Evolutionary conservation across 2,113 vertebrate species (phyloP).

Genomic region (Melanerpes aurifrons): DNA sequence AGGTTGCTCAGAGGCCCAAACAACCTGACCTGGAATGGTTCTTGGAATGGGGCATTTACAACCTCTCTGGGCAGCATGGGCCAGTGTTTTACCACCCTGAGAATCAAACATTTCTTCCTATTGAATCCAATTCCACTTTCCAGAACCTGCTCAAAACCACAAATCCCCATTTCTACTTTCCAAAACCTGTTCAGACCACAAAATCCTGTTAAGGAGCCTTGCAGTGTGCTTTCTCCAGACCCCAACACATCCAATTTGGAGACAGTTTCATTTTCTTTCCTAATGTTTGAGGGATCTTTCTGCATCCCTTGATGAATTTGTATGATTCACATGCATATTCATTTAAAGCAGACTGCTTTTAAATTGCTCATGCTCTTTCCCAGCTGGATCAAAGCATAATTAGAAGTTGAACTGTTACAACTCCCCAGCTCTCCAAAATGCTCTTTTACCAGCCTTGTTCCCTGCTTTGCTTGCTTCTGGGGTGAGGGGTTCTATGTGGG

Average conservation of each 20-base stretch:
- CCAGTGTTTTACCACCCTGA: neutral
- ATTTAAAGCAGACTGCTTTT: neutral
- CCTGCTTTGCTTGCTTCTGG: neutral
- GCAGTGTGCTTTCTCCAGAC: neutral
- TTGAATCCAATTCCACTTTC: neutral
- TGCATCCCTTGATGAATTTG: neutral
- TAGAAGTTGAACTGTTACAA: neutral
- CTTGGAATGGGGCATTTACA: neutral
- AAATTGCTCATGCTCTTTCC: neutral
- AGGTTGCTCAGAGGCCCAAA: neutral
- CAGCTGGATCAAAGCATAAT: neutral
- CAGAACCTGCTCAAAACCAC: neutral
- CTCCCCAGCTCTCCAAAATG: neutral
- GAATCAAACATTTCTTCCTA: neutral
- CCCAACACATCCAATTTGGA: neutral
- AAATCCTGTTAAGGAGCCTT: neutral
- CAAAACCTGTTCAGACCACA: neutral
- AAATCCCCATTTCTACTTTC: neutral
- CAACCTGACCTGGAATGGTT: no score
- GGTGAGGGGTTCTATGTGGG: neutral
- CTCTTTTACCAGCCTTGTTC: neutral
- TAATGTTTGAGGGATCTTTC: neutral
- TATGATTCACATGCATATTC: accelerated
- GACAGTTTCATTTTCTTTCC: neutral
- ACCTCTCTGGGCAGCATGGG: neutral